Evolutionary conservation across 2,888 invertebrate genomes (phyloP).

Genomic region (Cryptus viduatorius): DNA sequence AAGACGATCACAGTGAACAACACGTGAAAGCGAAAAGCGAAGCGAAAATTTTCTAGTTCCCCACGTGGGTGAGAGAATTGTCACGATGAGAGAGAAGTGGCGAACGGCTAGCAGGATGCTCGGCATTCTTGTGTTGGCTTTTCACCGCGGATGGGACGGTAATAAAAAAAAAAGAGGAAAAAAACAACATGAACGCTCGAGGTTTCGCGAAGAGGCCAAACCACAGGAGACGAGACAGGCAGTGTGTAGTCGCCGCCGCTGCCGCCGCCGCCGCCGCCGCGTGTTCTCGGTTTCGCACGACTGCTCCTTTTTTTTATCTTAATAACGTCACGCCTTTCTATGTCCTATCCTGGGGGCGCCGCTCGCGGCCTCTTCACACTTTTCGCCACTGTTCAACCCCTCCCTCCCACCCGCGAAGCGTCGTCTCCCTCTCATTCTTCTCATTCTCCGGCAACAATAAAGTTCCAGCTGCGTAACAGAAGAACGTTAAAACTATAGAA

Average conservation of each 20-base stretch:
- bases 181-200: conserved; percentile 54
- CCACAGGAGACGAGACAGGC: conserved; percentile 34
- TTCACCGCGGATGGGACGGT: conserved; percentile 40
- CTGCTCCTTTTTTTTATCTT: conserved; percentile 44
- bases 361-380: conserved; percentile 54
- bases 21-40: not conserved
- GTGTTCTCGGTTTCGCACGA: conserved; percentile 49
- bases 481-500: conserved; percentile 45
- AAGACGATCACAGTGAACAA: not conserved
- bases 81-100: conserved; percentile 10
- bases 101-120: conserved; percentile 21
- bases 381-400: conserved; percentile 52
- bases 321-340: conserved; percentile 62
- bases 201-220: conserved; percentile 56
- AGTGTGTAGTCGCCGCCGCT: conserved; percentile 22
- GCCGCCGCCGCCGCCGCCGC: conserved; percentile 26
- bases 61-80: conserved; percentile 23
- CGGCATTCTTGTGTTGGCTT: conserved; percentile 49
- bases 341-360: conserved; percentile 35
- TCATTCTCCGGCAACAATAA: conserved; percentile 39
- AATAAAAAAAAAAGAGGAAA: conserved; percentile 5
- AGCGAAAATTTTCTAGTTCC: not conserved
- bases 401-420: conserved; percentile 6
- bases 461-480: conserved; percentile 16
- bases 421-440: conserved; percentile 29